Percentiles rank a stretch among this genome's conserved stretches.
phyloP scores from a whole-genome alignment of 2,797 vertebrate genomes.

The Ceryle rudis region DNA sequence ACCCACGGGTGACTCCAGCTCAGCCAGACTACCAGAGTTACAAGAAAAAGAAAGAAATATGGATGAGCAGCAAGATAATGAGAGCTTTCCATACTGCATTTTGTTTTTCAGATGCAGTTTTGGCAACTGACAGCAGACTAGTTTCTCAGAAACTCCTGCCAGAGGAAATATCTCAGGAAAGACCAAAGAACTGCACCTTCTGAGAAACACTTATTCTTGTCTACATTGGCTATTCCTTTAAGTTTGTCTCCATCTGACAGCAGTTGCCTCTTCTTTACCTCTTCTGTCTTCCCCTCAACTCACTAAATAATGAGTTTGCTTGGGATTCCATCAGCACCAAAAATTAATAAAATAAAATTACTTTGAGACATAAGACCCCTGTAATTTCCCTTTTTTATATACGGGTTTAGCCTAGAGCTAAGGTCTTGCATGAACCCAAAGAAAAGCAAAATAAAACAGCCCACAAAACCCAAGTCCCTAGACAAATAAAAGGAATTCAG shows the following conservation, averaged over 20 bases:
- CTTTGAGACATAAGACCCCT: neutral
- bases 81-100: neutral
- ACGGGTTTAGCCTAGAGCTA: neutral
- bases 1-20: neutral
- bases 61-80: neutral
- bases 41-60: neutral
- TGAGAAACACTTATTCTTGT: neutral
- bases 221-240: neutral
- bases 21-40: neutral
- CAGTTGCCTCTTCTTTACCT: neutral
- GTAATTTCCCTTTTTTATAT: neutral
- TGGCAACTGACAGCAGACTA: neutral
- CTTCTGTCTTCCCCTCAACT: neutral
- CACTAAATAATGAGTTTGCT: neutral
- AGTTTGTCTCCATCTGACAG: neutral
- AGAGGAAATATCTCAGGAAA: neutral
- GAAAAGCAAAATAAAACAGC: neutral
- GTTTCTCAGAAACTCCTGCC: neutral
- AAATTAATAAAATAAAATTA: slow-evolving; percentile 21
- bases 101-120: neutral
- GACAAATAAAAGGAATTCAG: slow-evolving; percentile 19
- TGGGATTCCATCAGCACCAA: neutral
- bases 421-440: neutral
- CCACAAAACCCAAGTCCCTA: neutral
- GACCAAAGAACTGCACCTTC: neutral